Conservation (phyloP, 2,888 invertebrate species). For the Dermolepida albohirtum region DNA sequence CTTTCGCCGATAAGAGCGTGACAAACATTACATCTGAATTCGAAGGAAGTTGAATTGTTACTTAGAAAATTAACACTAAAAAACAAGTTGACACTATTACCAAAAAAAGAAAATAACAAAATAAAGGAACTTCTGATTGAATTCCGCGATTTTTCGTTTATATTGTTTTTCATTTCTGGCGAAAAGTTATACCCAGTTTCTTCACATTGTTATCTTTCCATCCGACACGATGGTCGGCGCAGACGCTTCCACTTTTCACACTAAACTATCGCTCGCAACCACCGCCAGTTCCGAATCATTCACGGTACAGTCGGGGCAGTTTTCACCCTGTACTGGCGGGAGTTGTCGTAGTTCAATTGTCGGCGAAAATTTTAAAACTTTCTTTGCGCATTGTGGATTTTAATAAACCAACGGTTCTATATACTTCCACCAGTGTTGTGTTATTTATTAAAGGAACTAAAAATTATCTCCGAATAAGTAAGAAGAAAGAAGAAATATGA, state of each 20-base stretch:
- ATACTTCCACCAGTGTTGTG: too few species aligned
- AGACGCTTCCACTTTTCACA: conserved; percentile 20
- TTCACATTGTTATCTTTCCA: conserved; percentile 14
- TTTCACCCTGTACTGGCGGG: conserved; percentile 7
- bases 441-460: too few species aligned
- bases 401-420: background rate
- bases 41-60: too few species aligned
- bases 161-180: background rate
- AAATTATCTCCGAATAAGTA: background rate
- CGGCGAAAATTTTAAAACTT: background rate
- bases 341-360: conserved; percentile 8
- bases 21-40: too few species aligned
- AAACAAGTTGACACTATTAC: background rate
- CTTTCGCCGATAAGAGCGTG: too few species aligned
- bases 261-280: conserved; percentile 1
- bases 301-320: conserved; percentile 13
- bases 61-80: too few species aligned
- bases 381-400: background rate
- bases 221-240: conserved; percentile 6
- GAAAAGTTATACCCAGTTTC: conserved; percentile 5
- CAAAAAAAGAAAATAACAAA: background rate
- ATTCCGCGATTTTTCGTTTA: background rate
- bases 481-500: conserved; percentile 11
- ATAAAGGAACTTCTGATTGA: background rate
- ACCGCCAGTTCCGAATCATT: conserved; percentile 17